Base-by-base conservation (phyloP, 1,140 invertebrate species). In the Meloidogyne floridensis region DNA sequence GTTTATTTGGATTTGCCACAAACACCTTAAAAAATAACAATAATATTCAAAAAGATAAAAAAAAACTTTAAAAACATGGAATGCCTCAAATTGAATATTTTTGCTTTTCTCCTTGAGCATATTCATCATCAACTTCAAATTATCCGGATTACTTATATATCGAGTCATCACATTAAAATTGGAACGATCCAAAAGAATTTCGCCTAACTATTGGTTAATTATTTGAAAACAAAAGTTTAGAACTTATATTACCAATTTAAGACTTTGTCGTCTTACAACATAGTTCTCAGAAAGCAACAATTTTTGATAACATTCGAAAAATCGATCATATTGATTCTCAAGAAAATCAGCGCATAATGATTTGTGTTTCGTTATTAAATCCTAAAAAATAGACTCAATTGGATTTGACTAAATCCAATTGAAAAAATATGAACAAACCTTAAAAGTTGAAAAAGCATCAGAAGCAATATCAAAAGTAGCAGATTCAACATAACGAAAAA, bases 81-180 rank as follows among this genome's bases (percentile, higher is more conserved):
- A 99, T 91, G 97, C 98, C 93, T 99, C 98, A 93, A 99, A 99
- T 91, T 99, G 97, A 90, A 99, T 99, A 92, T 99, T 99, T 87
- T 96, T 93, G 87, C 96, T 98, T 91, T 98, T 97, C 91, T 99
- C 97, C 92, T 97, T 96, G 85, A 99, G 93, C 96, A 99, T 98
- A 91, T 98, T 99, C 98, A 99, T 99, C 97, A 99, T 99, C 81
- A 99, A 93, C 74, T 99, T 99, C 73, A 99, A 93, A 93, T 99
- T 99, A 90, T 99, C 97, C 13, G 96, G 96, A 92, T 98, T 98
- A 83, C 96, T 97, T 91, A 99, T 99, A 92, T 99, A 99, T 87
- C 94, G 93, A 74, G 96, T 98, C 96, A 98, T 98, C 76, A 97
- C 94, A 83, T 95, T 97, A 92, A 99, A 99, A 93, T 99, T 99